Base-by-base conservation (phyloP, 2,888 invertebrate genomes). In the Hofmannophila pseudospretella region DNA sequence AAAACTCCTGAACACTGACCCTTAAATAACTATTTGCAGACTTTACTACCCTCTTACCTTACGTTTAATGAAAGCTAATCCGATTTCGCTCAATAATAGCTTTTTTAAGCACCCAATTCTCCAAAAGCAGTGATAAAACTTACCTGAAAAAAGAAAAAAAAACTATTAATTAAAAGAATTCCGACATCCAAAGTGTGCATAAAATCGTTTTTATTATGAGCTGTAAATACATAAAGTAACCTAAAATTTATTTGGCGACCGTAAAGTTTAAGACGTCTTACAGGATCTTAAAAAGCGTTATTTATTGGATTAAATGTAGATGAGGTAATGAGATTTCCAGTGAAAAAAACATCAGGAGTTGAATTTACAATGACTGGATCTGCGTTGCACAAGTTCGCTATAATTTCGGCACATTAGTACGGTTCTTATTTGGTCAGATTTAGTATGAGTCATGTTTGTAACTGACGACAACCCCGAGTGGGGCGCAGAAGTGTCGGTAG, bases 131-230 rank as follows among this genome's bases (percentile, higher is more conserved):
- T 39, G 36, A 43, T 46, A 41, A 41, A 44, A 48, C 44, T 47
- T 62, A 66, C 73, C 73, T 73, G 73, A 71, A 51, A 66, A 70
- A 53, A 51, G 42, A 49, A 39, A 47, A 63, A 51, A 59, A 56
- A 47, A 42, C 42, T 38, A 52, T 56, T 54, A 60, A 64, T 67
- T 64, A 65, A 61, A 48, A 38, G 49, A 46, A 55, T 48, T 47
- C 42, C 58, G 47, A 40, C 34, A 44, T 49, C 42, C 14, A 31
- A 39, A 29, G 36, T 36, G 50, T 41, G 49, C 41, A 54, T 53
- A 49, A 51, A 54, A 53, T 54, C 51, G 50, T 49, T 56, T 50
- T 60, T 59, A 57, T 56, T 54, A 49, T 20, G 12, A 14, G 28
- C 34, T n/a, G 34, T 59, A 58, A 63, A 59, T 49, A 42, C 42